Conservation (phyloP, 2,888 invertebrate genomes). For the Meliscaeva auricollis region DNA sequence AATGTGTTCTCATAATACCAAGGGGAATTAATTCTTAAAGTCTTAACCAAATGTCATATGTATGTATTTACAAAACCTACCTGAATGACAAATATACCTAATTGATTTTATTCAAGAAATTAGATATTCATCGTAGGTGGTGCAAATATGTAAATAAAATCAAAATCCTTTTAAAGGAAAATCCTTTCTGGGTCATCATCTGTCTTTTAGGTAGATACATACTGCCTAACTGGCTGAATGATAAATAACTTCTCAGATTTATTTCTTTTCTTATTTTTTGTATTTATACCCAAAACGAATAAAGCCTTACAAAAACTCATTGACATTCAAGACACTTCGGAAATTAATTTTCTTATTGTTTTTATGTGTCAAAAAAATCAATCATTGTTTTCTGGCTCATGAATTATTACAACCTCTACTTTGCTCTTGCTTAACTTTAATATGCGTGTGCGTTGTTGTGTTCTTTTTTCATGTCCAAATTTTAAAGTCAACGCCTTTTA, state of each 20-base stretch:
- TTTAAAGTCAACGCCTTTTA: conserved; percentile 34
- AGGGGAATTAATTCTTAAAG: not conserved
- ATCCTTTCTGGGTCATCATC: conserved; percentile 58
- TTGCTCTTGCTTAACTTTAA: conserved; percentile 19
- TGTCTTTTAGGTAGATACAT: too few relatives aligned
- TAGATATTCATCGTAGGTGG: conserved; percentile 41
- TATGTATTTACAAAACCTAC: too few relatives aligned
- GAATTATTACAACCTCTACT: conserved; percentile 51
- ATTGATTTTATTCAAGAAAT: conserved; percentile 27
- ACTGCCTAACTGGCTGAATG: conserved; percentile 23
- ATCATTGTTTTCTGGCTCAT: conserved; percentile 57
- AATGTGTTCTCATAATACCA: not conserved
- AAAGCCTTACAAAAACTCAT: conserved; percentile 42
- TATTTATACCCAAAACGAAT: conserved; percentile 6
- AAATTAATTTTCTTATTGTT: conserved; percentile 57
- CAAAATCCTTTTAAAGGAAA: conserved; percentile 16
- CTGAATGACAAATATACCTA: not conserved
- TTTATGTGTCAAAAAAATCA: conserved; percentile 68
- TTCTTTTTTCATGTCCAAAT: conserved; percentile 23
- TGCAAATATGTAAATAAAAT: conserved; percentile 15
- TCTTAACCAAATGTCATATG: too few relatives aligned
- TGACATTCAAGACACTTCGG: conserved; percentile 47
- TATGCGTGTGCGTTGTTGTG: conserved; percentile 13
- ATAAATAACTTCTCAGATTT: conserved; percentile 42
- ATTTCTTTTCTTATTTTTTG: conserved; percentile 2